Conservation (phyloP, 2,888 invertebrate genomes). For the Xanthia togata region DNA sequence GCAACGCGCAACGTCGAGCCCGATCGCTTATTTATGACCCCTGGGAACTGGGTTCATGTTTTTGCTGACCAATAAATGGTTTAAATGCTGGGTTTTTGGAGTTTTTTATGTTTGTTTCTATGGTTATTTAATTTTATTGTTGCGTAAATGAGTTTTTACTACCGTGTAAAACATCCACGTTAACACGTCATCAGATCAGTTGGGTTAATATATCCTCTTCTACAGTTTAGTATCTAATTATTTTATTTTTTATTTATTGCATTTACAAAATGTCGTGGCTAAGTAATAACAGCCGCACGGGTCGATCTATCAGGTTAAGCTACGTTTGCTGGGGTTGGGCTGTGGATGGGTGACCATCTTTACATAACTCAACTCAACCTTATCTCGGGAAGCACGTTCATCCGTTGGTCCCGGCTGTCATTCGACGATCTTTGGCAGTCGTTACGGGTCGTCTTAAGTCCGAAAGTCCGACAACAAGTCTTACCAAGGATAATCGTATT, state of each 20-base stretch:
- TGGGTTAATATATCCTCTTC: neutral
- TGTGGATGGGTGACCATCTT: too few species aligned
- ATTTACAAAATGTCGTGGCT: too few species aligned
- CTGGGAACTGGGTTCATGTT: conserved; percentile 56
- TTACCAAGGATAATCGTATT: too few species aligned
- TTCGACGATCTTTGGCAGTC: too few species aligned
- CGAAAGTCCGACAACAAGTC: too few species aligned
- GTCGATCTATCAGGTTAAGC: too few species aligned
- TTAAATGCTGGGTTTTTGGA: conserved; percentile 67
- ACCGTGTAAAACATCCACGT: conserved; percentile 4
- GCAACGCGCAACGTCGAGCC: conserved; percentile 60
- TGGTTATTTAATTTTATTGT: conserved; percentile 41
- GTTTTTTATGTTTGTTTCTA: conserved; percentile 53
- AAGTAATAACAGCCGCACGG: too few species aligned
- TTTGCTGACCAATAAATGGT: conserved; percentile 66
- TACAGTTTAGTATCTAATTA: neutral
- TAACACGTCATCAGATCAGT: conserved; percentile 6
- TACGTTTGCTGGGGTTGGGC: too few species aligned
- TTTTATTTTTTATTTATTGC: neutral
- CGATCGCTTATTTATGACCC: conserved; percentile 64
- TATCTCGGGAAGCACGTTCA: too few species aligned
- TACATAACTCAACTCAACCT: too few species aligned
- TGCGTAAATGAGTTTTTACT: conserved; percentile 30
- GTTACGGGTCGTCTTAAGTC: too few species aligned
- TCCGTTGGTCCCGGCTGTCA: too few species aligned